Conservation (phyloP, 2,113 vertebrate genomes). For the Caranx ignobilis region DNA sequence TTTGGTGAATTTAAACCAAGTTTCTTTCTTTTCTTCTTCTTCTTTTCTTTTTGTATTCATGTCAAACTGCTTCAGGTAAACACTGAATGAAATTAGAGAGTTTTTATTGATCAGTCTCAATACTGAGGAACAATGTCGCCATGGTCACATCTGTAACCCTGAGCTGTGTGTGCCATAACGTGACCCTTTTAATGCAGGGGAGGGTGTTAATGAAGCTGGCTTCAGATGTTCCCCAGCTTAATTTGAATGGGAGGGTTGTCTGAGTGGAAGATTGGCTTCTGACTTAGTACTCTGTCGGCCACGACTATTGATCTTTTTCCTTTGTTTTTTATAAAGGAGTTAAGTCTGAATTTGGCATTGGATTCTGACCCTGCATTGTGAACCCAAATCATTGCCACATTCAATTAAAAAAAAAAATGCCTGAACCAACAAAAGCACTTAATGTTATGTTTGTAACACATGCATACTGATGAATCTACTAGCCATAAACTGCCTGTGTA, state of each 20-base stretch:
- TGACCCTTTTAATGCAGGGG: conserved; percentile 53
- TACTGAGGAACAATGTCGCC: conserved; percentile 56
- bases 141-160: conserved; percentile 47
- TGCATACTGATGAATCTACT: conserved; percentile 71
- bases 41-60: conserved; percentile 61
- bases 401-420: conserved; percentile 54
- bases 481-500: conserved; percentile 77
- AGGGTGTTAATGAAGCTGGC: conserved; percentile 51
- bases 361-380: conserved; percentile 63
- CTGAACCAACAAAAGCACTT: conserved; percentile 81
- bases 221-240: conserved; percentile 51
- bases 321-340: conserved; percentile 12
- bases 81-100: conserved; percentile 75
- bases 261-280: conserved; percentile 49
- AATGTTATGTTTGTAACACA: conserved; percentile 72
- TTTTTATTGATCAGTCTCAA: conserved; percentile 62
- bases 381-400: conserved; percentile 68
- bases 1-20: conserved; percentile 62
- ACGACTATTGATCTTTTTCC: conserved; percentile 17
- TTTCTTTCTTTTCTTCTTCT: conserved; percentile 32
- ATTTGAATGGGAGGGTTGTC: conserved; percentile 32
- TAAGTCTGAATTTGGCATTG: conserved; percentile 59
- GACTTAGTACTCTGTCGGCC: conserved; percentile 40
- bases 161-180: conserved; percentile 72
- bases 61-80: conserved; percentile 81